phyloP scores from a whole-genome alignment of 2,888 invertebrate species.

The Lymantria dispar region DNA sequence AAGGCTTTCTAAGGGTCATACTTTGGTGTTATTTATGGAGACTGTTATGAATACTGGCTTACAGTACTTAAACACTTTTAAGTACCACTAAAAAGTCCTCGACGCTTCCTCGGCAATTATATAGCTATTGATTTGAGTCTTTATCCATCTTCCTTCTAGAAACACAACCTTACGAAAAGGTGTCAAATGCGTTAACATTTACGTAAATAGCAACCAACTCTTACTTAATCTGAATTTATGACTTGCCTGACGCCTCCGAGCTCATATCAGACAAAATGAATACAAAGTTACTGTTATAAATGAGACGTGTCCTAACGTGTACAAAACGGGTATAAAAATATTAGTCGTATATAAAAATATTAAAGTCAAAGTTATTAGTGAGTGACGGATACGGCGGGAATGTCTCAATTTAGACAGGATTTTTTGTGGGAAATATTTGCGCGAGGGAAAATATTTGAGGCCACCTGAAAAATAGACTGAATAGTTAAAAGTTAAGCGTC shows the following conservation, averaged over 20 bases:
- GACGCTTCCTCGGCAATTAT: no score
- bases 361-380: not conserved
- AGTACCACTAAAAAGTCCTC: no score
- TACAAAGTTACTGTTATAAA: conserved; percentile 48
- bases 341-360: conserved; percentile 6
- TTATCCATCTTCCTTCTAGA: not conserved
- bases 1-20: no score
- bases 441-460: not conserved
- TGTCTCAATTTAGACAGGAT: conserved; percentile 27
- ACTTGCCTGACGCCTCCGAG: conserved; percentile 39
- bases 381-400: conserved; percentile 10
- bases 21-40: no score
- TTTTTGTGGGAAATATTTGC: conserved; percentile 8
- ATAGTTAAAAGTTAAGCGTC: no score
- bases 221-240: conserved; percentile 52
- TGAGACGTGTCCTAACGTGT: conserved; percentile 32
- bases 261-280: conserved; percentile 44
- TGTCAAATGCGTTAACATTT: conserved; percentile 11
- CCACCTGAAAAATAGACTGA: no score
- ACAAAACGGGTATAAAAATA: conserved; percentile 19
- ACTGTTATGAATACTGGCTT: no score
- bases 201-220: conserved; percentile 11
- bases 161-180: not conserved
- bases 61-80: no score
- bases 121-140: no score